These are phyloP conservation scores for Ormyrus rosae DNA, from an alignment of 2,888 invertebrate genomes.

Conservation along the genomic window DNA sequence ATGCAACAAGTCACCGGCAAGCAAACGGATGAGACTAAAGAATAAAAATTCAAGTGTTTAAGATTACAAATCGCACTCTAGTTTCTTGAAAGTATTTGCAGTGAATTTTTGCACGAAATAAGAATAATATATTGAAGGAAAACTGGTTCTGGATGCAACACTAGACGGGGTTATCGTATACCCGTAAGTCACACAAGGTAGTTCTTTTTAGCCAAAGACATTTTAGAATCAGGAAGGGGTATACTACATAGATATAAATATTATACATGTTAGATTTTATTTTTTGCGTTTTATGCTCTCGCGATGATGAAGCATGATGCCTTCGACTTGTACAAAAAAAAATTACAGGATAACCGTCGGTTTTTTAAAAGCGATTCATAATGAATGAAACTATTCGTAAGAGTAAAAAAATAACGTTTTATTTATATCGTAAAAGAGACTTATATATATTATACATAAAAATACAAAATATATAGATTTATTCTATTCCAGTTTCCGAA, in stretches of 20 bases:
- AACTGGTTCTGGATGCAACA: conserved; percentile 48
- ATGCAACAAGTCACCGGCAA: conserved; percentile 40
- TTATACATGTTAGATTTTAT: conserved; percentile 27
- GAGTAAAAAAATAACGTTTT: conserved; percentile 39
- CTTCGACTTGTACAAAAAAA: conserved; percentile 62
- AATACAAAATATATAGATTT: conserved; percentile 44
- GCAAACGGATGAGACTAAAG: conserved; percentile 43
- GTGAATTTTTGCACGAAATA: conserved; percentile 47
- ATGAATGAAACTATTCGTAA: conserved; percentile 8
- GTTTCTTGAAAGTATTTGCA: conserved; percentile 51
- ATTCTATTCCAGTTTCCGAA: conserved; percentile 37
- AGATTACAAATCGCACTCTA: conserved; percentile 22
- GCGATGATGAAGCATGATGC: conserved; percentile 32
- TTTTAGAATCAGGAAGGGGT: conserved; percentile 47
- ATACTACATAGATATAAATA: conserved; percentile 25
- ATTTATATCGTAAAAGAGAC: conserved; percentile 52
- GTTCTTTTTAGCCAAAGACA: conserved; percentile 56
- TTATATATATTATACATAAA: conserved; percentile 49
- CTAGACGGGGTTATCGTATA: conserved; percentile 47
- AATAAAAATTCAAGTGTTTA: conserved; percentile 27
- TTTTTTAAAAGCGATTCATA: conserved; percentile 31
- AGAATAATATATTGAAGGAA: conserved; percentile 33
- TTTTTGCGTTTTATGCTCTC: conserved; percentile 27
- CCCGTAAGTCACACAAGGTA: conserved; percentile 46
- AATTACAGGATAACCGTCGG: conserved; percentile 41